Evolutionary conservation across 2,888 invertebrate genomes (phyloP).

Genomic region (Drosophila multiciliata): DNA sequence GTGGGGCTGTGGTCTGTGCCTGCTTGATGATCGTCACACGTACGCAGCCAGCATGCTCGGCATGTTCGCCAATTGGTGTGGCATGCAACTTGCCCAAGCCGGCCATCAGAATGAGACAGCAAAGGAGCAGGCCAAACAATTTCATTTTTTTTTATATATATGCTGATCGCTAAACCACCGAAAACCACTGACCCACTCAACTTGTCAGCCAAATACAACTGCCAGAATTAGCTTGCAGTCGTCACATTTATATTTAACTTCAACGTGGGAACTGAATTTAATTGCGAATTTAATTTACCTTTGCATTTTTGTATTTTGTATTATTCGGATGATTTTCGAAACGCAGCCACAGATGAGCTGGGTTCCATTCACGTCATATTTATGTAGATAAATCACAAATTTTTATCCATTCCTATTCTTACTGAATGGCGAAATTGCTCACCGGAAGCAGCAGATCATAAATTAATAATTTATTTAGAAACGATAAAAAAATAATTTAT

Average conservation of each 20-base stretch:
- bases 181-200: conserved; percentile 24
- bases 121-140: conserved; percentile 21
- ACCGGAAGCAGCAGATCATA: conserved; percentile 7
- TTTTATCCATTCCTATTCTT: conserved; percentile 16
- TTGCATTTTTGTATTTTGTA: neutral
- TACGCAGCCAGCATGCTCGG: conserved; percentile 64
- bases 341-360: conserved; percentile 1
- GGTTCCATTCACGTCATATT: conserved; percentile 12
- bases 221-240: conserved; percentile 1
- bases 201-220: conserved; percentile 26
- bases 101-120: conserved; percentile 8
- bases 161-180: conserved; percentile 4
- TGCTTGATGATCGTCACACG: conserved; percentile 63
- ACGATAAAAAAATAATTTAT: neutral
- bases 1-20: conserved; percentile 33
- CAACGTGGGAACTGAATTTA: conserved; percentile 2
- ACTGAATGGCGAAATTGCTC: conserved; percentile 9
- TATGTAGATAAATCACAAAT: conserved; percentile 4
- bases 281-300: conserved; percentile 17
- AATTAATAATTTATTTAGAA: neutral
- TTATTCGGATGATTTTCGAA: conserved; percentile 2
- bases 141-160: conserved; percentile 12
- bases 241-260: conserved; percentile 43
- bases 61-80: conserved; percentile 56
- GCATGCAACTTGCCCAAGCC: conserved; percentile 7